Conservation (phyloP, 2,888 invertebrate genomes). For the Cryptocephalus moraei region DNA sequence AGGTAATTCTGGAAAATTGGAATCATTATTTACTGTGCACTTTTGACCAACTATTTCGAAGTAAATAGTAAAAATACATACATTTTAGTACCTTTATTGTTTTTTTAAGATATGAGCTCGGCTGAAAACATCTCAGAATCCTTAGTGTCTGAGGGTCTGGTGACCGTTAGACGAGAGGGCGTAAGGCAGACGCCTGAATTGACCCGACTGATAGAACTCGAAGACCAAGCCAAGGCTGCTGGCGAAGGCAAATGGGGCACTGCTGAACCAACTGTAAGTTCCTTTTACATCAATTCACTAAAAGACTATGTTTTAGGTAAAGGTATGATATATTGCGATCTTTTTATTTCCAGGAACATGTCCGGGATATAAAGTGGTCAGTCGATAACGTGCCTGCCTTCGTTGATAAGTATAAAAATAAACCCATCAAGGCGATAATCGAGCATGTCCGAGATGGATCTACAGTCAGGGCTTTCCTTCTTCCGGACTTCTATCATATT, state of each 20-base stretch:
- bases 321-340: not conserved
- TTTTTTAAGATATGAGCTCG: constrained; percentile 43
- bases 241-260: constrained; percentile 72
- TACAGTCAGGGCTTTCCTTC: constrained; percentile 81
- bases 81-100: not conserved
- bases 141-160: constrained; percentile 82
- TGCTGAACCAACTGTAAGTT: constrained; percentile 21
- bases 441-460: constrained; percentile 98
- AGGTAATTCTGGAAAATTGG: not conserved
- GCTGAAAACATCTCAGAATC: constrained; percentile 84
- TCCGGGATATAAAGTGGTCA: constrained; percentile 81
- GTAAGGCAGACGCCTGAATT: constrained; percentile 57
- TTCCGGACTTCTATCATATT: constrained; percentile 85
- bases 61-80: not conserved
- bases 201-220: constrained; percentile 66
- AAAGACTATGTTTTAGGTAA: no score
- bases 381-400: constrained; percentile 68
- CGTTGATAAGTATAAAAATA: constrained; percentile 77
- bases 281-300: not conserved
- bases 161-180: constrained; percentile 63
- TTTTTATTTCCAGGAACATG: constrained; percentile 47
- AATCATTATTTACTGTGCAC: no score
- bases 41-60: no score
- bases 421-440: constrained; percentile 85
- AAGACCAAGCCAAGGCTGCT: constrained; percentile 80